Base-by-base conservation (phyloP, 37 sponge, comb jelly and placozoan genomes). In the Oscarella lobularis region DNA sequence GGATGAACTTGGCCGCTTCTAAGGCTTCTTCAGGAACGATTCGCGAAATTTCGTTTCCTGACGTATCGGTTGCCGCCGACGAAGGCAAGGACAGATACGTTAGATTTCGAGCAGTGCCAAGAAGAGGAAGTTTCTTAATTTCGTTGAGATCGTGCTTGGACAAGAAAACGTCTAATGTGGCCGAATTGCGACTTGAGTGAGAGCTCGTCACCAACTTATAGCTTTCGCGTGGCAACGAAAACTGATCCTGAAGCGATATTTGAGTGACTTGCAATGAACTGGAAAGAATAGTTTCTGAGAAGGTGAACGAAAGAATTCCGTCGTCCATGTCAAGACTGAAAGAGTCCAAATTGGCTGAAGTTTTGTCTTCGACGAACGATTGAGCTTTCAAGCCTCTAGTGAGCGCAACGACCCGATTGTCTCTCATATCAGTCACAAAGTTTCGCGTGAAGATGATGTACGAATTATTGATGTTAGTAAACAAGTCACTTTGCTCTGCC, bases 301-400 rank as follows among this genome's bases (percentile, higher is more conserved):
- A 94, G n/a, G 90, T 87, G 38, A 94, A 60, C 14, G 38, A 31
- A 2, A 94, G 83, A 27, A 5, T n/a, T 1, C 83, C 88, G 33
- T 35, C 75, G 72, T 89, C 72, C 85, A 94, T 75, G 66, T 94
- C 84, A 9, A 94, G 76, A 0, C 75, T 54, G 67, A 89, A 94
- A 0, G 66, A 20, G 0, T 3, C 37, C 41, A 94, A 68, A n/a
- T 27, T 0, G 37, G 95, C 90, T 66, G 76, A 4, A 30, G 29
- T 5, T 32, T 5, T 5, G 71, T 68, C 71, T 30, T 5, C 35
- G 6, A 29, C 4, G 31, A 30, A 68, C 6, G 31, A 5, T 4
- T 32, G 29, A 5, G 71, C 31, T 4, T 68, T 20, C 60, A 48
- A 48, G 14, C 60, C 60, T 32, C 31, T 5, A 4, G 71, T 68